A percentile compares a stretch with the other conserved stretches of the same genome.
phyloP scores from a whole-genome alignment of 2,797 vertebrate genomes.

The Semaprochilodus insignis region DNA sequence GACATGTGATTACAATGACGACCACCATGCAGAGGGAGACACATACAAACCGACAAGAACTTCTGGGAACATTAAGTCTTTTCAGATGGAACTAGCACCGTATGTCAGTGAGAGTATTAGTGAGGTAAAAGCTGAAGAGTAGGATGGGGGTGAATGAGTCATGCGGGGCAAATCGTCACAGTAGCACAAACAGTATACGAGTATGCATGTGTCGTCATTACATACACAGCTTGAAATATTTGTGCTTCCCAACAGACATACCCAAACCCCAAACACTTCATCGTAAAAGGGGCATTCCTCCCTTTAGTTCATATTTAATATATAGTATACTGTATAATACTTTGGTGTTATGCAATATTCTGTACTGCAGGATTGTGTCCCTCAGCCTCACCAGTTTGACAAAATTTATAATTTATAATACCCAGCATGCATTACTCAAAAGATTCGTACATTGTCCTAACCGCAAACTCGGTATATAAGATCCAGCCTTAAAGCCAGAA shows the following conservation, averaged over 20 bases:
- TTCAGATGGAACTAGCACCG: background rate
- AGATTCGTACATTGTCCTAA: too few species aligned
- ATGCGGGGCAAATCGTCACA: background rate
- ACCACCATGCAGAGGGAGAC: slow-evolving; percentile 50
- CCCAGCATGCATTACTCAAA: too few species aligned
- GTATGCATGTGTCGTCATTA: background rate
- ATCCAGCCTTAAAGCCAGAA: too few species aligned
- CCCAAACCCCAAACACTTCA: too few species aligned
- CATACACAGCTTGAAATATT: background rate
- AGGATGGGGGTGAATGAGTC: background rate
- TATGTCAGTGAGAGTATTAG: background rate
- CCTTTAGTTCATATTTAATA: too few species aligned
- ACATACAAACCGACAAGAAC: slow-evolving; percentile 24
- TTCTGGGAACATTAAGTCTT: slow-evolving; percentile 1
- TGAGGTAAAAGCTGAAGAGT: slow-evolving; percentile 2
- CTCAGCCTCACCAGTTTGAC: too few species aligned
- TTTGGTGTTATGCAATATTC: too few species aligned
- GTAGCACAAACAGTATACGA: background rate
- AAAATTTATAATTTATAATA: too few species aligned
- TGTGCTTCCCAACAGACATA: background rate
- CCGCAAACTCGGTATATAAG: too few species aligned
- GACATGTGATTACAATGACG: slow-evolving; percentile 38
- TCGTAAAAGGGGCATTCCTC: too few species aligned
- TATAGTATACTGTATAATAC: too few species aligned
- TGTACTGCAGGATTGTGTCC: too few species aligned